phyloP scores from a whole-genome alignment of 2,797 vertebrate genomes.

The Chanos chanos region DNA sequence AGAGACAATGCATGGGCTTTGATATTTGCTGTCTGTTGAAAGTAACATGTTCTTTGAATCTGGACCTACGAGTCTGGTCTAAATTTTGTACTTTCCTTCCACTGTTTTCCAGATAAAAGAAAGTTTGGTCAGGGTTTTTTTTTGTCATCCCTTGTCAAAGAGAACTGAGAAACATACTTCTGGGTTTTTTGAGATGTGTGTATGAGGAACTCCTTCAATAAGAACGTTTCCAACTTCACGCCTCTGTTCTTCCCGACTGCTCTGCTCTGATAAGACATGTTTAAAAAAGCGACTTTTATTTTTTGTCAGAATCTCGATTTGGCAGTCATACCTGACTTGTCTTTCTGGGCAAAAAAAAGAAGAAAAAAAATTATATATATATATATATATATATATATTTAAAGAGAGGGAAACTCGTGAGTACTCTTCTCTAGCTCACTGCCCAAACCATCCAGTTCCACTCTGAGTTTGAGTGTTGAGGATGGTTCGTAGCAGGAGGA shows the following conservation, averaged over 20 bases:
- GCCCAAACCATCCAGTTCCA: too few relatives aligned
- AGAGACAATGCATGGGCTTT: constrained; percentile 26
- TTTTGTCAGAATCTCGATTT: not conserved
- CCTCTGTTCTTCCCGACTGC: constrained; percentile 12
- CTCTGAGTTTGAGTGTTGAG: not conserved
- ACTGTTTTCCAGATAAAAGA: constrained; percentile 23
- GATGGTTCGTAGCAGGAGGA: not conserved
- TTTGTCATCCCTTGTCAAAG: constrained; percentile 8
- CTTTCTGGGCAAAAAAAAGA: constrained; percentile 9
- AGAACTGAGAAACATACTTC: constrained; percentile 2
- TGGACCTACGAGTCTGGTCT: constrained; percentile 5
- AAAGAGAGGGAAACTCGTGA: not conserved
- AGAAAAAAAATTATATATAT: too few relatives aligned
- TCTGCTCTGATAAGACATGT: constrained; percentile 2
- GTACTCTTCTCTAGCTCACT: too few relatives aligned
- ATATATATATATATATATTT: not conserved
- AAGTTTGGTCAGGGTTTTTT: constrained; percentile 20
- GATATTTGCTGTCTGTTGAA: constrained; percentile 24
- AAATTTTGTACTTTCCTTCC: constrained; percentile 15
- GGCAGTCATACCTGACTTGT: not conserved
- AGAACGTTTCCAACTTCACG: not conserved
- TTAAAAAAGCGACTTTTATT: not conserved
- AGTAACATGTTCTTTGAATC: constrained; percentile 29
- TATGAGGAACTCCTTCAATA: constrained; percentile 17
- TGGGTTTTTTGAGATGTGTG: constrained; percentile 21